Conservation (phyloP, 2,888 invertebrate species). For the Sipha maydis region DNA sequence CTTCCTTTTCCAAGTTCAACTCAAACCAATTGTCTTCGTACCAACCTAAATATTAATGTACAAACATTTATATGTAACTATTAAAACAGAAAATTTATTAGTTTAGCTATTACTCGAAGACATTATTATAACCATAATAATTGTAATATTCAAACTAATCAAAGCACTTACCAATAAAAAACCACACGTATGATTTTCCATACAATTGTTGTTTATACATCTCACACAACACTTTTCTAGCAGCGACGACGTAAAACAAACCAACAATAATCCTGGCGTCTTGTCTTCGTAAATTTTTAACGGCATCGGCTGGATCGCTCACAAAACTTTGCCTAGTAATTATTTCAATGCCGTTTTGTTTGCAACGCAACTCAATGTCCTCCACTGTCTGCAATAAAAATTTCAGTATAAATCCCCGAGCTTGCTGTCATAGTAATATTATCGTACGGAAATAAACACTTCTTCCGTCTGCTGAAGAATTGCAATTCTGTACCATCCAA, state of each 20-base stretch:
- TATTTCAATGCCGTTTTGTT: conserved; percentile 92
- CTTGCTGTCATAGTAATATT: too few species aligned
- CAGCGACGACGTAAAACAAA: conserved; percentile 97
- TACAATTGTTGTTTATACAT: conserved; percentile 93
- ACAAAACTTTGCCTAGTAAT: conserved; percentile 96
- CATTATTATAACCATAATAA: not conserved
- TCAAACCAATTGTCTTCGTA: conserved; percentile 99
- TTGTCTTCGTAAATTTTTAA: conserved; percentile 91
- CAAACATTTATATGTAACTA: not conserved
- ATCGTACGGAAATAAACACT: conserved; percentile 86
- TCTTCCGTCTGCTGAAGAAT: conserved; percentile 99
- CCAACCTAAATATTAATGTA: conserved; percentile 76
- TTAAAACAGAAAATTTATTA: not conserved
- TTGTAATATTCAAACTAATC: not conserved
- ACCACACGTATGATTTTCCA: conserved; percentile 98
- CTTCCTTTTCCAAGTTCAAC: conserved; percentile 84
- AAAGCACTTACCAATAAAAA: conserved; percentile 85
- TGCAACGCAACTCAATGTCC: conserved; percentile 93
- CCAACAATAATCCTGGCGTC: conserved; percentile 98
- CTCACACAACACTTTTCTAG: conserved; percentile 95
- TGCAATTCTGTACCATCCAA: conserved; percentile 96
- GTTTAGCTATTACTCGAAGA: not conserved
- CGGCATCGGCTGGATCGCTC: conserved; percentile 96
- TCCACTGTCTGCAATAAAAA: conserved; percentile 84
- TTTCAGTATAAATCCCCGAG: not conserved